A percentile compares a stretch with the other conserved stretches of the same genome.
These are phyloP conservation scores for Autographa gamma DNA, from an alignment of 2,888 invertebrate species.

Conservation along the genomic window DNA sequence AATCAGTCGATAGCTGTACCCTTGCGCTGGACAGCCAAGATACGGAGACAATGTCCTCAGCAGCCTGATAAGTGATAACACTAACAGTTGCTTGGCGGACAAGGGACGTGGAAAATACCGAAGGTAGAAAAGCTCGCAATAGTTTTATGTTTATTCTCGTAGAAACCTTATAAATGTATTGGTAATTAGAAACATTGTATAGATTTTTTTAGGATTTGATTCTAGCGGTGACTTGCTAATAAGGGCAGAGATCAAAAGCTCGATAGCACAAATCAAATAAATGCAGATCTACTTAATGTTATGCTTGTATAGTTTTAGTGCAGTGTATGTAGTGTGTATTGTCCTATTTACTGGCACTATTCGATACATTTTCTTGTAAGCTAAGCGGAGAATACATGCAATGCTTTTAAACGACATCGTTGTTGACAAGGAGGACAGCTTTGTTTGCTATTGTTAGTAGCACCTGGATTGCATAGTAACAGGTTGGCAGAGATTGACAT, in stretches of 20 bases:
- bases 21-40: conserved; percentile 47
- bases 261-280: too few relatives aligned
- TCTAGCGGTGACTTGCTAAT: neutral
- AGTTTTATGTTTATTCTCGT: too few relatives aligned
- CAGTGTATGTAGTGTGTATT: neutral
- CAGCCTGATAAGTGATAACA: conserved; percentile 33
- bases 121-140: neutral
- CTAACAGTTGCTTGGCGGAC: conserved; percentile 34
- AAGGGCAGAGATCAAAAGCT: neutral
- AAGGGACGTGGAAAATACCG: conserved; percentile 25
- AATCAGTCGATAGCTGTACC: conserved; percentile 58
- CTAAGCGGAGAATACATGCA: neutral
- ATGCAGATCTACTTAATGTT: neutral
- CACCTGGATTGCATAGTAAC: neutral
- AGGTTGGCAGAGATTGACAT: too few relatives aligned
- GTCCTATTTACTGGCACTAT: neutral
- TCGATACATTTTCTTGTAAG: neutral
- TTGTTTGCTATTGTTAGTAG: neutral
- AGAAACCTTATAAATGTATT: too few relatives aligned
- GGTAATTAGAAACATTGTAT: too few relatives aligned
- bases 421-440: neutral
- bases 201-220: too few relatives aligned
- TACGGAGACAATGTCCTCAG: conserved; percentile 55
- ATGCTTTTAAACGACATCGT: neutral
- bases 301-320: neutral